Evolutionary conservation across 2,888 invertebrate genomes (phyloP).

Genomic region (Orthosia gothica): DNA sequence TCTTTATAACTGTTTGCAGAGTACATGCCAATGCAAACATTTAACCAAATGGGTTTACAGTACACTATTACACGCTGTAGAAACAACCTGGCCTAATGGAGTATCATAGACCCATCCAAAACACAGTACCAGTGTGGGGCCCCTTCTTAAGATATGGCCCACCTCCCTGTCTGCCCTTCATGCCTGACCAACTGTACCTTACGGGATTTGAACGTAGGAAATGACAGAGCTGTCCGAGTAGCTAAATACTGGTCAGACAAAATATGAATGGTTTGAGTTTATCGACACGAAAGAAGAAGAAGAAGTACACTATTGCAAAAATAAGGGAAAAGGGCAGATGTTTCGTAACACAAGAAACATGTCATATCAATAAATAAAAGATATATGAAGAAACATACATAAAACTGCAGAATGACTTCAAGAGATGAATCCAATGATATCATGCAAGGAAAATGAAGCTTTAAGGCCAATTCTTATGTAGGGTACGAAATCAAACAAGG

Average conservation of each 20-base stretch:
- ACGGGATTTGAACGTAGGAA: too few relatives aligned
- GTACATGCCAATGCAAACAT: constrained; percentile 54
- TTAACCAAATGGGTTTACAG: constrained; percentile 44
- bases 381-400: background rate
- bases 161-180: too few relatives aligned
- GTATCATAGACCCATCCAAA: too few relatives aligned
- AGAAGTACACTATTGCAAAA: too few relatives aligned
- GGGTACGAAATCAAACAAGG: constrained; percentile 77
- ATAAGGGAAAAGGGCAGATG: constrained; percentile 22
- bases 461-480: constrained; percentile 66
- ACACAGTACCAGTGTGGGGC: too few relatives aligned
- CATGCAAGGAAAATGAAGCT: constrained; percentile 70
- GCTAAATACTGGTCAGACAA: too few relatives aligned
- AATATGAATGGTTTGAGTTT: too few relatives aligned
- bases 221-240: too few relatives aligned
- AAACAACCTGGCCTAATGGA: too few relatives aligned
- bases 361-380: constrained; percentile 1
- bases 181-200: too few relatives aligned
- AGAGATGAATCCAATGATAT: constrained; percentile 37
- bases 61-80: constrained; percentile 10
- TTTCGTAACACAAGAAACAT: constrained; percentile 9
- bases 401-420: constrained; percentile 3
- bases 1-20: constrained; percentile 64
- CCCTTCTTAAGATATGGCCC: too few relatives aligned
- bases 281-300: too few relatives aligned